Conservation (phyloP, 2,888 invertebrate species). For the Luperina testacea region DNA sequence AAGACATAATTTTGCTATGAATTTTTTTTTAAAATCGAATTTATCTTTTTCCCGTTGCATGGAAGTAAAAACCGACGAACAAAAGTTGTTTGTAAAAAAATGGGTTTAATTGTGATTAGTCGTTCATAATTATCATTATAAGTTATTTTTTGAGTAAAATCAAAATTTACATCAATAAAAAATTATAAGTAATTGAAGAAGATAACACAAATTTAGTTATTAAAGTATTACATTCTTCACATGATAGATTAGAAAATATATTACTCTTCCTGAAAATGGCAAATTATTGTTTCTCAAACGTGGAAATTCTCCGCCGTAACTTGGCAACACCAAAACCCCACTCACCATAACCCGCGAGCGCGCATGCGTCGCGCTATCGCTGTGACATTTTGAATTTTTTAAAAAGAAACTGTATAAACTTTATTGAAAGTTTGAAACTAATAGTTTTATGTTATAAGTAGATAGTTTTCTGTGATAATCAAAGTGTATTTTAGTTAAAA, state of each 20-base stretch:
- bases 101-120: neutral
- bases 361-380: conserved; percentile 62
- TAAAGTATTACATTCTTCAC: neutral
- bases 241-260: neutral
- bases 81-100: neutral
- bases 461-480: conserved; percentile 46
- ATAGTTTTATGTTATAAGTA: conserved; percentile 17
- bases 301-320: conserved; percentile 7
- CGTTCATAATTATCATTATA: too few species aligned
- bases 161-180: neutral
- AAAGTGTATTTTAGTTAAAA: conserved; percentile 61
- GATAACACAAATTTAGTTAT: neutral
- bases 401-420: conserved; percentile 27
- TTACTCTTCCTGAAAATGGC: neutral
- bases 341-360: conserved; percentile 54
- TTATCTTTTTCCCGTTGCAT: too few species aligned
- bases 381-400: conserved; percentile 44
- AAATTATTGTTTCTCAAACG: neutral
- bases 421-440: conserved; percentile 10
- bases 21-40: neutral
- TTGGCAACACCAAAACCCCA: conserved; percentile 62
- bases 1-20: neutral
- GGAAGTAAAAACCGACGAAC: fast-evolving
- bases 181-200: neutral
- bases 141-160: neutral